Conservation (phyloP, 2,888 invertebrate species). For the Chymomyza amoena region DNA sequence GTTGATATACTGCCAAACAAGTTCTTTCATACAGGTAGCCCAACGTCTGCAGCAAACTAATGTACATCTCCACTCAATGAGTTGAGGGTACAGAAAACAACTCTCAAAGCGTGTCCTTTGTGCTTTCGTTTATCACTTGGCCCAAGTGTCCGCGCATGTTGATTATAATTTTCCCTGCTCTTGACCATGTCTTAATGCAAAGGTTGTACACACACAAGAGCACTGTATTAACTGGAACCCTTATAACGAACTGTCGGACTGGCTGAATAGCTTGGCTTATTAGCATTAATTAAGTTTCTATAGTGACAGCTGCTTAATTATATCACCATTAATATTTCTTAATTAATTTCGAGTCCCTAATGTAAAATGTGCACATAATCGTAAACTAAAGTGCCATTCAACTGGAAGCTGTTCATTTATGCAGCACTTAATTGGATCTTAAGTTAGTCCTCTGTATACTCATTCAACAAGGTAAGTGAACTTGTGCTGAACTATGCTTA, state of each 20-base stretch:
- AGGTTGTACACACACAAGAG: background rate
- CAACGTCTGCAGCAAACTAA: background rate
- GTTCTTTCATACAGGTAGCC: too few species aligned
- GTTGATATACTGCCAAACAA: too few species aligned
- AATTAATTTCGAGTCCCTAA: slow-evolving; percentile 31
- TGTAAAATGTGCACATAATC: background rate
- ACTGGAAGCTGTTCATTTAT: background rate
- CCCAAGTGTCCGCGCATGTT: slow-evolving; percentile 10
- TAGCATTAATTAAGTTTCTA: slow-evolving; percentile 56
- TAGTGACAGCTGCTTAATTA: slow-evolving; percentile 49
- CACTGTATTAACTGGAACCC: background rate
- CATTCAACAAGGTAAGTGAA: background rate
- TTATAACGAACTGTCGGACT: slow-evolving; percentile 10
- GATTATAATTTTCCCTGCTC: slow-evolving; percentile 26
- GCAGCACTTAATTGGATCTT: background rate
- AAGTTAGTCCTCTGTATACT: background rate
- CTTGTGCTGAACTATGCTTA: slow-evolving; percentile 7
- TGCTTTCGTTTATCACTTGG: background rate
- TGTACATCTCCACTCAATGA: background rate
- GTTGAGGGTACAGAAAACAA: slow-evolving; percentile 7
- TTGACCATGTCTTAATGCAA: slow-evolving; percentile 24
- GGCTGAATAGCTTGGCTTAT: slow-evolving; percentile 30
- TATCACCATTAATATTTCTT: slow-evolving; percentile 40
- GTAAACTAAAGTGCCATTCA: background rate
- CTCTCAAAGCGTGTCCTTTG: background rate